Base-by-base conservation (phyloP, 1,140 invertebrate genomes). In the Diploscapter pachys region DNA sequence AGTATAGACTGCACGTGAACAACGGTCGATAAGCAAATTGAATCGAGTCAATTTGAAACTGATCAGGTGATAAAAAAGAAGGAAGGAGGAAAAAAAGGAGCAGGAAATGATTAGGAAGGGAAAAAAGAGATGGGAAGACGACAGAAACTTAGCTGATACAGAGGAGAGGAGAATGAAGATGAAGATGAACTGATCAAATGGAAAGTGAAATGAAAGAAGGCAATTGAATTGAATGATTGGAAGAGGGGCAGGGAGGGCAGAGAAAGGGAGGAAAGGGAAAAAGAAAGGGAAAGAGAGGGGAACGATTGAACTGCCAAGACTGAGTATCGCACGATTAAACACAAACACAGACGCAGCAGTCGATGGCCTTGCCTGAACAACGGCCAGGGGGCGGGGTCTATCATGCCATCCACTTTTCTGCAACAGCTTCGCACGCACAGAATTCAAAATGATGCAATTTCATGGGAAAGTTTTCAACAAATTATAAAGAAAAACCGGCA, bases 181-280 rank as follows among this genome's bases (percentile, higher is more conserved):
- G 71, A 51, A 50, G 51, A 9, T 13, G 50, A 70, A 48, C 55
- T 57, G 31, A 59, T 63, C 49, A 64, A 51, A 72, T 6, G 5
- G 55, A 54, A 11, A 11, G 50, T 8, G 61, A 63, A 53, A 13
- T 5, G 52, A 53, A 49, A 13, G 52, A 53, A 3, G 11, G 51
- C 13, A 70, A 61, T 63, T 13, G 65, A 64, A 59, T 63, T 8
- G 71, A 72, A 64, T 63, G 54, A 72, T 51, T 63, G 56, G 62
- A 55, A 50, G 71, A 57, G 61, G 65, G 56, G 62, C 56, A 54
- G 53, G 65, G 65, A 57, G 71, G 9, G 54, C 54, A 9, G 52
- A 13, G 4, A 53, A 13, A 72, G 3, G 56, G 11, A 54, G 8
- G 65, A 13, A 50, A 51, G 65, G 31, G 13, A 52, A 54, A 54